phyloP scores from a whole-genome alignment of 2,797 vertebrate genomes.

The Sebastes jordani region DNA sequence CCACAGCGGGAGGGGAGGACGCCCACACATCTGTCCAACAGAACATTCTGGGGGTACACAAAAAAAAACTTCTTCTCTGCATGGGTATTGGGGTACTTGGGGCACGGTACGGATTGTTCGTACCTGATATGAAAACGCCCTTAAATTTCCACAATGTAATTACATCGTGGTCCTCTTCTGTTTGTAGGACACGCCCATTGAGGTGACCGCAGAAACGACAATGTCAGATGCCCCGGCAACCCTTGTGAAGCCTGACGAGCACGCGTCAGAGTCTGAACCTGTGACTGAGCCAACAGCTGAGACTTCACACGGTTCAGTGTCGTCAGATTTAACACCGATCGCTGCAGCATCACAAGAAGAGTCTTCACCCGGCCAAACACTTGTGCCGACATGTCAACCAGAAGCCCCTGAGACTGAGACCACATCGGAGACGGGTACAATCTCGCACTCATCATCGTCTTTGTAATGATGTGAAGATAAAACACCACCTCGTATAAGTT shows the following conservation, averaged over 20 bases:
- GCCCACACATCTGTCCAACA: neutral
- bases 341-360: neutral
- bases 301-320: neutral
- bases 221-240: neutral
- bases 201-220: neutral
- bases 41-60: constrained; percentile 26
- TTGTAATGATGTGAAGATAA: neutral
- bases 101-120: too few relatives aligned
- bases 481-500: fast-evolving
- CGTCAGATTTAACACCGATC: neutral
- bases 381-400: neutral
- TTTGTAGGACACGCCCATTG: constrained; percentile 27
- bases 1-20: neutral
- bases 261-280: neutral
- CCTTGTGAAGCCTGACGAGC: neutral
- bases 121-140: too few relatives aligned
- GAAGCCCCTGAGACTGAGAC: neutral
- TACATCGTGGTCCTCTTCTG: neutral
- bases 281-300: neutral
- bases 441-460: neutral
- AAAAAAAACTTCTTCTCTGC: neutral
- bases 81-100: too few relatives aligned
- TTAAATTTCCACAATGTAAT: neutral
- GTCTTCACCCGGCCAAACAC: neutral
- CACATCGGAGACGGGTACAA: constrained; percentile 17